Evolutionary conservation across 2,888 invertebrate genomes (phyloP), one percentile per base, ranked within the genome.

Genomic region (Monochamus alternatus): DNA sequence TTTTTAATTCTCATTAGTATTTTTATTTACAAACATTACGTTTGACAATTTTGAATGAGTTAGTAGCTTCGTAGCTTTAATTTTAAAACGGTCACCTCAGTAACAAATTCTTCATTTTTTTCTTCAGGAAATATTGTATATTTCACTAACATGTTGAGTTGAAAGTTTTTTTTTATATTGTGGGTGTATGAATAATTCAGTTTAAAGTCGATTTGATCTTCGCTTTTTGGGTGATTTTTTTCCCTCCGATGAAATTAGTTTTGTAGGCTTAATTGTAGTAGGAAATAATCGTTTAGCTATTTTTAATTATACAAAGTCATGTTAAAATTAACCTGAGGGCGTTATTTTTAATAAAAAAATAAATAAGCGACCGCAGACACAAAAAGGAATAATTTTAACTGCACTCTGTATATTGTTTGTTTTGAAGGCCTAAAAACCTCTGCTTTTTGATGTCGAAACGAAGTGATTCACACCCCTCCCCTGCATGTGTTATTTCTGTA

Each of bases 371-470:
- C 7, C 5, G 47, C 47, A 47, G 3, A 47, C 5, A 47, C 47
- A 47, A 47, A 10, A 10, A 47, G 47, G 47, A 47, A 14, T 55
- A 55, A 55, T 55, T 55, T 55, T 55, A 22, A 55, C 55, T n/a
- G 7, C 3, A 22, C 47, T 64, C 47, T 64, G 64, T 64, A 64
- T 63, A 64, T 30, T 30, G 31, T 44, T 32, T 22, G n/a, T 43
- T 55, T 55, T 44, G 31, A 78, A 70, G 79, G 80, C 80, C 80
- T 81, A 80, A 81, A 77, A 76, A 76, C 80, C 79, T 79, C 79
- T 69, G 78, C 80, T 81, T 83, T 81, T 81, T 74, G 79, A 77
- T 81, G 78, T 81, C 81, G 70, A 69, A 72, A 72, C 70, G 68
- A 75, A 68, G 52, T 62, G 60, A 66, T 70, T 75, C 30, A 47